phyloP scores from a whole-genome alignment of 2,113 vertebrate species.

The Scolopax mira region DNA sequence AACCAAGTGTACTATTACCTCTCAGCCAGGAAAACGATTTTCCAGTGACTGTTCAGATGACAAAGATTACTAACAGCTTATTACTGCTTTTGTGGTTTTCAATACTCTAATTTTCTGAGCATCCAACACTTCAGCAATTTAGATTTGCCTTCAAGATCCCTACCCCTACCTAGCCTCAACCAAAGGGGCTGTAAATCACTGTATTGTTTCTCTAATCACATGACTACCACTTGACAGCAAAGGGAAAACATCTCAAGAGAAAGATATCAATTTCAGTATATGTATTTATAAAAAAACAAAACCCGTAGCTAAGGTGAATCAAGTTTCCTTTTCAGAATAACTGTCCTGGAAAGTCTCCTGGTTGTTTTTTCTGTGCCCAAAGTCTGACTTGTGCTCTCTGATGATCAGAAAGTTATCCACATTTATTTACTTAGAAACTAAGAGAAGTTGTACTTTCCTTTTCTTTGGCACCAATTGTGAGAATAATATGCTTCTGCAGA shows the following conservation, averaged over 20 bases:
- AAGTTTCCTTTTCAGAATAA: background rate
- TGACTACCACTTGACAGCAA: background rate
- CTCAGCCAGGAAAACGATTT: background rate
- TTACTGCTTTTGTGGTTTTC: background rate
- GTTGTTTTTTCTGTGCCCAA: background rate
- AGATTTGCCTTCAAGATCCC: background rate
- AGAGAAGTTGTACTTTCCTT: slow-evolving; percentile 3
- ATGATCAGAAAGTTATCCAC: background rate
- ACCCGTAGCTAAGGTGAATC: background rate
- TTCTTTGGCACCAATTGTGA: background rate
- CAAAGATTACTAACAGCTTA: background rate
- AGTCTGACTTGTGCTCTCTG: background rate
- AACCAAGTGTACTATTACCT: background rate
- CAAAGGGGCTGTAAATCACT: background rate
- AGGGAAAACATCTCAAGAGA: slow-evolving; percentile 4
- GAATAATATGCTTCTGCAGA: background rate
- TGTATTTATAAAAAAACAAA: background rate
- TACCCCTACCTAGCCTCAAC: background rate
- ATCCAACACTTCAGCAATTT: background rate
- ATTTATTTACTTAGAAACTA: slow-evolving; percentile 2
- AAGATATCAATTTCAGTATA: background rate
- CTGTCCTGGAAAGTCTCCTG: background rate
- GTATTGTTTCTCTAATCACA: background rate
- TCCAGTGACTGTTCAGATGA: background rate
- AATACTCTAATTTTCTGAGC: background rate